These are phyloP conservation scores for Nomada lathburiana DNA, from an alignment of 2,888 invertebrate species.

Conservation along the genomic window DNA sequence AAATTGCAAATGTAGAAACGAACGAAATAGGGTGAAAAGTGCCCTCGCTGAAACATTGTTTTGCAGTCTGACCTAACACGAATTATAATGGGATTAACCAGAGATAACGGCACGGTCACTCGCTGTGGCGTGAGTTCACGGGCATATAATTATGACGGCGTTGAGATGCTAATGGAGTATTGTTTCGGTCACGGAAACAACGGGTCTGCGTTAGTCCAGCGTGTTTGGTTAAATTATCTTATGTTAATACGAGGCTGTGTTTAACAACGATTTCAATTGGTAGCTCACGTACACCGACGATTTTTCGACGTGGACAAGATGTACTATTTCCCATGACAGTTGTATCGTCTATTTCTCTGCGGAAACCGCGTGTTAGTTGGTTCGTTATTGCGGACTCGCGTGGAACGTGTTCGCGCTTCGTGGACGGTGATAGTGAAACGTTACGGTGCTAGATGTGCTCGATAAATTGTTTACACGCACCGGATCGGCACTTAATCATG, in stretches of 20 bases:
- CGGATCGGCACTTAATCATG: conserved; percentile 31
- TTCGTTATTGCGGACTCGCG: not conserved
- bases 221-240: conserved; percentile 49
- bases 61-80: conserved; percentile 47
- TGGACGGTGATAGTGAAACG: conserved; percentile 4
- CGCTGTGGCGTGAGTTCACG: conserved; percentile 58
- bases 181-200: conserved; percentile 62
- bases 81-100: conserved; percentile 60
- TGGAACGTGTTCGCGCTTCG: not conserved
- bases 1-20: conserved; percentile 36
- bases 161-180: conserved; percentile 60
- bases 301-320: not conserved
- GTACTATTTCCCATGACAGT: not conserved
- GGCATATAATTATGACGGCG: conserved; percentile 60
- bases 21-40: not conserved
- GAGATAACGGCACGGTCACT: conserved; percentile 48
- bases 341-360: not conserved
- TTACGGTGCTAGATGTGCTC: not conserved
- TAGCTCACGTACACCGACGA: not conserved
- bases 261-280: conserved; percentile 19
- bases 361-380: too few relatives aligned
- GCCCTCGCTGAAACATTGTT: conserved; percentile 11
- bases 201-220: conserved; percentile 36
- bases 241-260: conserved; percentile 35
- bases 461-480: conserved; percentile 31